Evolutionary conservation across 2,113 vertebrate genomes (phyloP).

Genomic region (Bettongia penicillata): DNA sequence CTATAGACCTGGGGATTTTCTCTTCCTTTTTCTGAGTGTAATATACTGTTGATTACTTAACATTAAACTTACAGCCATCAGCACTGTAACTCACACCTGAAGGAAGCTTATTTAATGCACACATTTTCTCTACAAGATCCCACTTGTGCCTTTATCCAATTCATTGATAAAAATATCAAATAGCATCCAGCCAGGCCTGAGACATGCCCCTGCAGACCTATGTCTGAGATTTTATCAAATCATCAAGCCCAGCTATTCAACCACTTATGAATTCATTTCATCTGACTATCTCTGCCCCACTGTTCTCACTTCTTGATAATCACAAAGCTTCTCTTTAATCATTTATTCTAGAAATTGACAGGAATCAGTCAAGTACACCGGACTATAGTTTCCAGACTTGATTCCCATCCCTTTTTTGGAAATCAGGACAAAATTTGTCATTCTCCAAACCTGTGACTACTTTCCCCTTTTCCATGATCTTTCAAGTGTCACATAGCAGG

Average conservation of each 20-base stretch:
- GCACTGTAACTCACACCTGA: neutral
- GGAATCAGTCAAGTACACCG: no score
- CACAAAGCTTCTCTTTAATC: neutral
- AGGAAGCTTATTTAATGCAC: neutral
- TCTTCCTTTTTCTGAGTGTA: neutral
- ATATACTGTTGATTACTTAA: neutral
- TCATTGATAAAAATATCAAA: neutral
- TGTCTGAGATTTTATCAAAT: neutral
- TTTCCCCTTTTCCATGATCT: no score
- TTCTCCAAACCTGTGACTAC: no score
- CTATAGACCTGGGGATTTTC: neutral
- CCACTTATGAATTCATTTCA: neutral
- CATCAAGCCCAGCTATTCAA: neutral
- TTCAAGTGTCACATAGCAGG: no score
- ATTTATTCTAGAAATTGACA: no score
- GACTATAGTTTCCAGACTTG: no score
- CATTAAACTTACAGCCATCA: neutral
- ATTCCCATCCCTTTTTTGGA: no score
- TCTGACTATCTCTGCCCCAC: neutral
- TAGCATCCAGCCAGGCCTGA: neutral
- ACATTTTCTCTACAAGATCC: neutral
- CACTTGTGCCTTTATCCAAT: neutral
- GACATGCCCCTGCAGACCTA: neutral
- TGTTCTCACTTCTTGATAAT: neutral
- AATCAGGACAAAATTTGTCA: no score